Base-by-base conservation (phyloP, 2,888 invertebrate species). In the Seira musarum region DNA sequence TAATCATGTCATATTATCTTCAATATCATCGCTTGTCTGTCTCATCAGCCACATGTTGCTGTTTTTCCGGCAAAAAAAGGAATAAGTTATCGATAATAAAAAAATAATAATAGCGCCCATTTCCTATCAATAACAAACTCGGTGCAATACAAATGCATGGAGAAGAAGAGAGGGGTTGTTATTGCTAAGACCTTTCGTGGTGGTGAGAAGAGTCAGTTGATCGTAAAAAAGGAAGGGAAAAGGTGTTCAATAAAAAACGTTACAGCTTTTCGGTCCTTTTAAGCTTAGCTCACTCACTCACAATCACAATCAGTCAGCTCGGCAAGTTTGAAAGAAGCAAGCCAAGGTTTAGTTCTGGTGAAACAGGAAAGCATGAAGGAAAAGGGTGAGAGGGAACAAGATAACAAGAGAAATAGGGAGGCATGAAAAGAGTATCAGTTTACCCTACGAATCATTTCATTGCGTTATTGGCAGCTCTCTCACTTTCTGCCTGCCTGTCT, bases 151-250 rank as follows among this genome's bases (percentile, higher is more conserved):
- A 53, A 17, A 13, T 53, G 53, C 13, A 6, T 53, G 17, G 17
- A 53, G 17, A 53, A 30, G 30, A 30, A 17, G 65, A 24, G 30
- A 25, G 24, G 67, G 17, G 17, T 8, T 72, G 40, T 30, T 72
- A 63, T 8, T 60, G 69, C 13, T 15, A 57, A n/a, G 17, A 30
- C n/a, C n/a, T 49, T 24, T 53, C 13, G 49, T 22, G 64, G 63
- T 46, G 72, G 70, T 70, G 70, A 70, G 69, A 70, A 70, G 61
- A 70, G 60, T 70, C 70, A 61, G 70, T 40, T 22, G 60, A 22
- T 63, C 70, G 35, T 70, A 13, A 40, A 35, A 61, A 30, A 8
- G 30, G 53, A 30, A 61, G 40, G 70, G 60, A 61, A 64, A 72
- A 72, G 72, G 72, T 72, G 72, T 64, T 72, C 63, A 64, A 63